Conservation (phyloP, 2,888 invertebrate species). For the Elegia similella region DNA sequence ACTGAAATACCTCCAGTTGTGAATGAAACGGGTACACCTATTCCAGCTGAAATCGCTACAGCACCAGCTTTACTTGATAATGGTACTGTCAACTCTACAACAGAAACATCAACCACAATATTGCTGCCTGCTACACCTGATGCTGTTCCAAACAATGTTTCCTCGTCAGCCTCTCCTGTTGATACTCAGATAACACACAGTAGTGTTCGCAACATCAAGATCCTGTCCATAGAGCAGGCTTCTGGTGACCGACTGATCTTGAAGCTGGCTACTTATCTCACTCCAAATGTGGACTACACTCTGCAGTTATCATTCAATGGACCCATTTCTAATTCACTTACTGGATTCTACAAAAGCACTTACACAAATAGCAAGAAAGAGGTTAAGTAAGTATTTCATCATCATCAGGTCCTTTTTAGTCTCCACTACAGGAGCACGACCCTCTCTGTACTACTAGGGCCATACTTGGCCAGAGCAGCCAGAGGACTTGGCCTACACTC, state of each 20-base stretch:
- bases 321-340: slow-evolving; percentile 80
- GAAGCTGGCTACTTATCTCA: slow-evolving; percentile 57
- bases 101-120: slow-evolving; percentile 17
- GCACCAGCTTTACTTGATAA: slow-evolving; percentile 19
- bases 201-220: slow-evolving; percentile 57
- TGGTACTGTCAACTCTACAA: slow-evolving; percentile 19
- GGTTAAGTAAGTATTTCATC: slow-evolving; percentile 71
- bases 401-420: too few relatives aligned
- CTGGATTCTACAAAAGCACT: slow-evolving; percentile 86
- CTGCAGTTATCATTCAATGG: slow-evolving; percentile 80
- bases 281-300: slow-evolving; percentile 75
- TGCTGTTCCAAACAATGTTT: slow-evolving; percentile 9
- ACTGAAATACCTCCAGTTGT: slow-evolving; percentile 20
- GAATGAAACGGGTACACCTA: slow-evolving; percentile 25
- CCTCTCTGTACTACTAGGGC: too few relatives aligned
- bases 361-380: slow-evolving; percentile 74
- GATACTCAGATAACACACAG: slow-evolving; percentile 66
- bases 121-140: neutral
- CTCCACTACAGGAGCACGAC: too few relatives aligned
- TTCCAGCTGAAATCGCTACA: slow-evolving; percentile 9
- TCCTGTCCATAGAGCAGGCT: slow-evolving; percentile 50
- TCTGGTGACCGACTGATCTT: slow-evolving; percentile 63
- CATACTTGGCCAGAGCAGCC: too few relatives aligned
- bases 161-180: slow-evolving; percentile 19
- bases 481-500: too few relatives aligned